These are phyloP conservation scores for Drosophila mayri DNA, from an alignment of 1,140 invertebrate genomes.

Conservation along the genomic window DNA sequence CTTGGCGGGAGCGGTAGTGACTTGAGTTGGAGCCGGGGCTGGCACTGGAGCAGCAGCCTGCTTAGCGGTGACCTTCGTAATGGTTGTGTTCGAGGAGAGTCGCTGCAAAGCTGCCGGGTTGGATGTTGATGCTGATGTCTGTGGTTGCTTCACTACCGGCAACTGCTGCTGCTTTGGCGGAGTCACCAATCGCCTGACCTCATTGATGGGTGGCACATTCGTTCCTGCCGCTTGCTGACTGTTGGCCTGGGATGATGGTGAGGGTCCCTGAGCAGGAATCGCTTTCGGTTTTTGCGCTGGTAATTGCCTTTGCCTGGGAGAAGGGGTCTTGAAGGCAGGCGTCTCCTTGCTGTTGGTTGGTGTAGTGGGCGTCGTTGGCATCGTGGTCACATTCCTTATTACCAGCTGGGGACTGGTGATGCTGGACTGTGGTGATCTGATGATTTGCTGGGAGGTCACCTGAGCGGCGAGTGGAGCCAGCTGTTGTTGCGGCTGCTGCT, in stretches of 20 bases:
- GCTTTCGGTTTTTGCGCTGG: slow-evolving; percentile 31
- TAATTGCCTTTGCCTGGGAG: slow-evolving; percentile 42
- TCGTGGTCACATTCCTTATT: slow-evolving; percentile 50
- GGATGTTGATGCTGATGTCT: slow-evolving; percentile 3
- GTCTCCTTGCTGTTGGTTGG: slow-evolving; percentile 23
- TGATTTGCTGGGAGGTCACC: slow-evolving; percentile 68
- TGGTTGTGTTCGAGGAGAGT: slow-evolving; percentile 69
- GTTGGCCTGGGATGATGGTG: neutral
- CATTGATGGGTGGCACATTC: slow-evolving; percentile 1
- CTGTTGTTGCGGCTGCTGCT: slow-evolving; percentile 35
- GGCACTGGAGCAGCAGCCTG: slow-evolving; percentile 18
- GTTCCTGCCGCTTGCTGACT: neutral
- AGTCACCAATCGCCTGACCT: slow-evolving; percentile 54
- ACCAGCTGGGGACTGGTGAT: slow-evolving; percentile 50
- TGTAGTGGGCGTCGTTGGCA: slow-evolving; percentile 7
- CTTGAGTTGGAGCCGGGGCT: neutral
- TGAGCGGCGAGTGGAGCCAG: slow-evolving; percentile 39
- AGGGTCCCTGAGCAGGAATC: neutral
- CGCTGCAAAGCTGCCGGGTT: slow-evolving; percentile 70
- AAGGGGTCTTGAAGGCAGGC: slow-evolving; percentile 52
- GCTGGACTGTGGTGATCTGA: slow-evolving; percentile 52
- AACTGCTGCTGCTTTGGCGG: slow-evolving; percentile 36
- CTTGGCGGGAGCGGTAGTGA: slow-evolving; percentile 33
- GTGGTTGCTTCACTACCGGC: slow-evolving; percentile 45
- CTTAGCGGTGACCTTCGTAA: slow-evolving; percentile 59